Percentiles rank a stretch among this genome's conserved stretches.
Evolutionary conservation across 2,888 invertebrate species (phyloP).

Genomic region (Alitta virens): DNA sequence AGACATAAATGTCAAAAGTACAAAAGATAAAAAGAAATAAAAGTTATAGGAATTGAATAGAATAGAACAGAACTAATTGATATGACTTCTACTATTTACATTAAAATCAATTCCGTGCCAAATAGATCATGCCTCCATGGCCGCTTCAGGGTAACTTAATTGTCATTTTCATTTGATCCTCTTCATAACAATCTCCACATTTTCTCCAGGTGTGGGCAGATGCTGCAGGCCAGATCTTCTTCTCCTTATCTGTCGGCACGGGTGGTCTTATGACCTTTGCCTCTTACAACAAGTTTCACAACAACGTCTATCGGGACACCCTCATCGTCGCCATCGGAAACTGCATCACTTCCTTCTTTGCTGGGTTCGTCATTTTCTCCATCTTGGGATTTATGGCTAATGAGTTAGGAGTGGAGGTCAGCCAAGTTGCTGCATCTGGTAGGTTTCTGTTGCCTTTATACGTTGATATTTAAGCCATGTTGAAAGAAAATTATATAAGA

Average conservation of each 20-base stretch:
- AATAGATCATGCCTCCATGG: too few species aligned
- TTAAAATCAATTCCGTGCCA: too few species aligned
- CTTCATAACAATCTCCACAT: too few species aligned
- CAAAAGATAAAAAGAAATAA: too few species aligned
- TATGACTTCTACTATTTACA: too few species aligned
- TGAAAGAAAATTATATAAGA: too few species aligned
- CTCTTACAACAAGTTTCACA: slow-evolving; percentile 65
- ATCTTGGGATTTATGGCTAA: slow-evolving; percentile 61
- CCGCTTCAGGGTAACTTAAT: too few species aligned
- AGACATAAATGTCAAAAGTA: too few species aligned
- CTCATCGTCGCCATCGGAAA: slow-evolving; percentile 65
- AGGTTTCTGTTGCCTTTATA: not conserved
- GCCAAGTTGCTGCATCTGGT: slow-evolving; percentile 37
- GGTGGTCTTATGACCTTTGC: slow-evolving; percentile 77
- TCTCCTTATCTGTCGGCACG: slow-evolving; percentile 78
- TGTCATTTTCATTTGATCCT: too few species aligned
- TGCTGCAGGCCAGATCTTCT: slow-evolving; percentile 81
- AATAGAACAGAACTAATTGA: too few species aligned
- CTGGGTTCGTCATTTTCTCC: slow-evolving; percentile 77
- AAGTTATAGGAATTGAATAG: too few species aligned
- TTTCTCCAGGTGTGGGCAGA: slow-evolving; percentile 66
- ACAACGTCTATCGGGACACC: slow-evolving; percentile 64
- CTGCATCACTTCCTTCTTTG: slow-evolving; percentile 52
- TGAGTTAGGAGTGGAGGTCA: slow-evolving; percentile 29
- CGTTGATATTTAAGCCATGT: not conserved